Evolutionary conservation across 2,797 vertebrate genomes (phyloP), one percentile per base, ranked within the genome.

Genomic region (Pipistrellus pipistrellus): DNA sequence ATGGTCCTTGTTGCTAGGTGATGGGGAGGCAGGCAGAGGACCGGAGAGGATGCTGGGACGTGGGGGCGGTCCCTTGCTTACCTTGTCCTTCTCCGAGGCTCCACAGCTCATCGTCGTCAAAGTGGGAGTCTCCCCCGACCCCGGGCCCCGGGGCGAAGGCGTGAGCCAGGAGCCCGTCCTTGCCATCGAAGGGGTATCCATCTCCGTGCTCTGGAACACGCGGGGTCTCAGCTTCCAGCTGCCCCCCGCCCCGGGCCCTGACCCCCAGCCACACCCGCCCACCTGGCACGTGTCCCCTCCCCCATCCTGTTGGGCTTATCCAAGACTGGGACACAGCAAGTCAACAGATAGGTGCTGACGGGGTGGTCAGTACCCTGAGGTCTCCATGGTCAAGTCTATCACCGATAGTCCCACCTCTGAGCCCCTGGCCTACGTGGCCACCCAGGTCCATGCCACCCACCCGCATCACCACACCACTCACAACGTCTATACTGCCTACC

Each of bases 61-160:
- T 3, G 7, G 8, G 6, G 68, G 88, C 46, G 1, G n/a, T 13
- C 64, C 1, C 1, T 15, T 17, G 30, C 68, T 95, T 98, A 99
- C 99, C 99, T 99, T 99, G 99, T 41, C 99, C 99, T 25, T 99
- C 99, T 96, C 99, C 99, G 86, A 99, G 98, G 4, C 99, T 99
- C 99, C 99, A 99, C 95, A 99, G 98, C 94, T 99, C 99, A 95
- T 99, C 99, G 66, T 99, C 99, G 57, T 99, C 99, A 96, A 99
- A 99, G 96, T 99, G 99, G 62, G 99, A 99, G 97, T 99, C 99
- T 75, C 99, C 99, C n/a, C 99, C 99, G 78, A 99, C 99, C 10
- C 99, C 99, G 68, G 99, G 98, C 82, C 99, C 99, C 0, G 99
- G 99, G 73, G 99, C 99, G 27, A 99, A 99, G 41, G 99, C 99